These are phyloP conservation scores for Drosophila parvula DNA, from an alignment of 1,140 invertebrate genomes.

Conservation along the genomic window DNA sequence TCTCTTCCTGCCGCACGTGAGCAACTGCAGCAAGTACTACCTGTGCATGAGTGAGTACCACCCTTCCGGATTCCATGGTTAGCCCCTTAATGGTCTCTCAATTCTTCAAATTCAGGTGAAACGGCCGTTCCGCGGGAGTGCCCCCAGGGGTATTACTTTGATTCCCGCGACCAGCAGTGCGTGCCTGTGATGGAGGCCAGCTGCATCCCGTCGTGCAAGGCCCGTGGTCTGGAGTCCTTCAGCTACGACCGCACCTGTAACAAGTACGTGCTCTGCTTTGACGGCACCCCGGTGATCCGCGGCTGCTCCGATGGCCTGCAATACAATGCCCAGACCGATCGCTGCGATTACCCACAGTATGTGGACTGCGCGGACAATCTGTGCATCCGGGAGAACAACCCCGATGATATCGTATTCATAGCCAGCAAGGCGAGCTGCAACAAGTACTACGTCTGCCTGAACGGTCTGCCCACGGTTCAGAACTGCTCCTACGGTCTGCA, in stretches of 20 bases:
- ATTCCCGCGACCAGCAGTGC: constrained; percentile 64
- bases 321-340: constrained; percentile 71
- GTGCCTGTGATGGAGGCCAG: constrained; percentile 39
- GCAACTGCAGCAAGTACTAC: constrained; percentile 66
- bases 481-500: constrained; percentile 67
- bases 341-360: constrained; percentile 75
- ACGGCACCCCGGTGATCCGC: constrained; percentile 51
- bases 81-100: background rate
- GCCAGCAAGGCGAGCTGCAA: constrained; percentile 65
- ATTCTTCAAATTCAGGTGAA: constrained; percentile 16
- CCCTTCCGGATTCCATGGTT: no score
- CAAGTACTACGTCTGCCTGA: constrained; percentile 71
- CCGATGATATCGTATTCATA: constrained; percentile 59
- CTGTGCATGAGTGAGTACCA: constrained; percentile 64
- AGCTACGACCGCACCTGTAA: constrained; percentile 75
- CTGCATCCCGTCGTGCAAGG: constrained; percentile 60
- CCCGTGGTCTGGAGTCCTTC: constrained; percentile 56
- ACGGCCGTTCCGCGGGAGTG: constrained; percentile 46
- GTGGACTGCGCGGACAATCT: constrained; percentile 78
- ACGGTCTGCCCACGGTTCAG: constrained; percentile 52
- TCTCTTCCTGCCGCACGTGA: constrained; percentile 64
- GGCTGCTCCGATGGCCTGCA: constrained; percentile 68
- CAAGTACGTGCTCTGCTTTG: constrained; percentile 75
- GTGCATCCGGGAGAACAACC: constrained; percentile 63
- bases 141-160: constrained; percentile 41